These are phyloP conservation scores for Oenanthe melanoleuca DNA, from an alignment of 2,113 vertebrate species.

Conservation along the genomic window DNA sequence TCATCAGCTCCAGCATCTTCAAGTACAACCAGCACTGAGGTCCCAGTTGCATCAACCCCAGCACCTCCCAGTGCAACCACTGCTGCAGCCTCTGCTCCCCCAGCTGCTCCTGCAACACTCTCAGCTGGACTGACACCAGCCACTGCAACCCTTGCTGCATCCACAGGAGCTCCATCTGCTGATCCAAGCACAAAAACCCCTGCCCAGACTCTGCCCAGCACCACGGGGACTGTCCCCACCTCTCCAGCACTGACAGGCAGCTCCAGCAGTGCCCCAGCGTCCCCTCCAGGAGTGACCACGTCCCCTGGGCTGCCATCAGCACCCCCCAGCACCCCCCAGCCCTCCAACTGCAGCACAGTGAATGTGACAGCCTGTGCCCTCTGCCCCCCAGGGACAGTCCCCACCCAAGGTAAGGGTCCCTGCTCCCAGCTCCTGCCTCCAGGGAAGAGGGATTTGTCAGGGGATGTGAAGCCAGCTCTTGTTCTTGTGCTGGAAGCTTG, in stretches of 20 bases:
- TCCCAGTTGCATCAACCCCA: fast-evolving
- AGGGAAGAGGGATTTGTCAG: background rate
- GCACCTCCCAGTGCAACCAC: background rate
- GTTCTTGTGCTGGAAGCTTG: background rate
- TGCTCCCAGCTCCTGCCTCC: fast-evolving
- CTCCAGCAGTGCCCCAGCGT: fast-evolving
- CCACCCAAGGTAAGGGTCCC: constrained; percentile 65
- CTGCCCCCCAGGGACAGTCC: constrained; percentile 79
- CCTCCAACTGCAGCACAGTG: constrained; percentile 73
- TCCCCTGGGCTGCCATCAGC: background rate
- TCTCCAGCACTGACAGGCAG: fast-evolving
- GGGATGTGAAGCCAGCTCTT: background rate
- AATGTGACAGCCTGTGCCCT: constrained; percentile 77
- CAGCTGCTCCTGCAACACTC: background rate
- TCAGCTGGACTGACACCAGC: background rate
- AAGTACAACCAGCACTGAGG: background rate
- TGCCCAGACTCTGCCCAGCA: background rate
- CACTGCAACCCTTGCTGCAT: background rate
- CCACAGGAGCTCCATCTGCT: background rate
- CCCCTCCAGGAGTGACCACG: background rate
- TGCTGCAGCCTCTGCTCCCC: fast-evolving
- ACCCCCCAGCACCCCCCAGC: constrained; percentile 26
- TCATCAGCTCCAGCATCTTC: background rate
- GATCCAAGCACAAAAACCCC: background rate
- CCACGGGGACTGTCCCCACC: fast-evolving